Evolutionary conservation across 1,140 invertebrate genomes (phyloP), one percentile per base, ranked within the genome.

Genomic region (Neodiprion virginianus): DNA sequence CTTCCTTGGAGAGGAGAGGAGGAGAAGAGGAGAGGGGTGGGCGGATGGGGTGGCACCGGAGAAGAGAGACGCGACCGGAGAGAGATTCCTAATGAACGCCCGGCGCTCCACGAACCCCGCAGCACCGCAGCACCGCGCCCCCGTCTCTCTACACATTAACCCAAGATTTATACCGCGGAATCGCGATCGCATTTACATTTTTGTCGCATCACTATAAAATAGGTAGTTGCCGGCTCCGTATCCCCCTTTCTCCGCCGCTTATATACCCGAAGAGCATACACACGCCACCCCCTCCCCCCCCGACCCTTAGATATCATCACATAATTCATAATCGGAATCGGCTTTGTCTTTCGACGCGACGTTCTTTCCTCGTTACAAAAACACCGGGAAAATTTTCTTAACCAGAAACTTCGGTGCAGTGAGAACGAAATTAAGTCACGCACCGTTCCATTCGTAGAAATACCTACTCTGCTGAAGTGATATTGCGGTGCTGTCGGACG

Each of bases 181-280:
- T 87, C 81, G 83, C 78, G 81, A 86, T 87, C 85, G 82, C 84
- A 88, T 88, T 88, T 87, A 87, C 86, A 88, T 88, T 88, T 88
- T 87, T 88, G 85, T 87, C 86, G 84, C 83, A 87, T 87, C 85
- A 85, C 85, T 87, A 87, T 87, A 86, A 88, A 88, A 82, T 76
- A 40, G 69, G 72, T 66, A 75, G 47, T 72, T 72, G 70, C n/a
- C 73, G 74, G 71, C 68, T 73, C 28, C 5, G 5, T 40, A 40
- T 40, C 28, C 28, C 28, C 5, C 28, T 40, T 40, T 40, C 28
- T 40, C 28, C 28, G 28, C 74, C 74, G 71, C 69, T 71, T 78
- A 80, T 80, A 78, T 79, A 83, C 77, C 79, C 79, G 68, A 74
- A 76, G 28, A 73, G 49, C 28, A 67, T 72, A 53, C 66, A 47